Base-by-base conservation (phyloP, 2,888 invertebrate genomes). In the Autographa pulchrina region DNA sequence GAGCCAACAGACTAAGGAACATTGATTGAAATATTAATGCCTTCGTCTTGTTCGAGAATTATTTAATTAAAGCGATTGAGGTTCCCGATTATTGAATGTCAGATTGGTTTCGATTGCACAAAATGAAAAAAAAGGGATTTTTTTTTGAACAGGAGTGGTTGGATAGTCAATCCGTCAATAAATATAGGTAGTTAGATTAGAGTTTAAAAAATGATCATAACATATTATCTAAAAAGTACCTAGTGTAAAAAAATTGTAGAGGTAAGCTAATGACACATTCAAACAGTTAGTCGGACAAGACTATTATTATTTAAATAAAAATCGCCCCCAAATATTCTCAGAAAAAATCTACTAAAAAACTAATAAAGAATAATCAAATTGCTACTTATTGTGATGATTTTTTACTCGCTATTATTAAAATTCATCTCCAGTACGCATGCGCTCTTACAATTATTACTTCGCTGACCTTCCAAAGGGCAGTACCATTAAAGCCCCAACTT, bases 391-490 rank as follows among this genome's bases (percentile, higher is more conserved):
- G 43, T 16, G 43, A 43, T 43, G 16, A 43, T 16, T 43, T 35
- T 43, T 43, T 16, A 43, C 14, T 43, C 16, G 14, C 43, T 43
- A 14, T 43, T 16, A 43, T 43, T 43, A 14, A 48, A n/a, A 48
- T n/a, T n/a, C 16, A 7, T n/a, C 48, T n/a, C 14, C n/a, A n/a
- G 48, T 48, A n/a, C 48, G 48, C 48, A 48, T 48, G 48, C 48
- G 48, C n/a, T 48, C 48, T n/a, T n/a, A n/a, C 48, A 48, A 6
- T 48, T 48, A 48, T 48, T 48, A 48, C 48, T 48, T n/a, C n/a
- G n/a, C 48, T 48, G 48, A n/a, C 48, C 48, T 48, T 48, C 48
- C n/a, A n/a, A 48, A 48, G 48, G 48, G 48, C 48, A 48, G 48
- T 48, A 14, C n/a, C 48, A 48, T 48, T n/a, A 48, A 48, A 48